Base-by-base conservation (phyloP, 1,140 invertebrate genomes). In the Akabosia matsudoensis region DNA sequence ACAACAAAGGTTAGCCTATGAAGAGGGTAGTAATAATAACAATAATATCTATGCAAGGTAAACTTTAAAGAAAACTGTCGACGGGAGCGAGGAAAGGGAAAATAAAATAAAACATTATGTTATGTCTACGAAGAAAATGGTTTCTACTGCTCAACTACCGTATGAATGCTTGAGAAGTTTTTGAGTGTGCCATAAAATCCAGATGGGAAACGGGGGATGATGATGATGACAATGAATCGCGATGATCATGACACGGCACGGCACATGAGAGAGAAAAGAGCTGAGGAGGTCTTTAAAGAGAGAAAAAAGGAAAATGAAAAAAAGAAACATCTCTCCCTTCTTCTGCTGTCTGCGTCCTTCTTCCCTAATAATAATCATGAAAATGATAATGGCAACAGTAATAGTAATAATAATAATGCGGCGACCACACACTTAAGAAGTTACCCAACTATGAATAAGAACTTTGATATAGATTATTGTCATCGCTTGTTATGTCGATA, bases 101-200 rank as follows among this genome's bases (percentile, higher is more conserved):
- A 56, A 56, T 13, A 56, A 56, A 56, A 56, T 56, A 24, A 22
- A 56, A 22, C 54, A 56, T 45, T 45, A 45, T 45, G 37, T 45
- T 45, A 45, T 56, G 54, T 10, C 54, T 56, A 24, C 22, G 54
- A 18, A 45, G 54, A 56, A 56, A 56, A 56, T 56, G 54, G 54
- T 56, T 56, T 56, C 54, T 22, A 56, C 24, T 56, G 54, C 54
- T 56, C 54, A 56, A 56, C 54, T 56, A 56, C 54, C 54, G 54
- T 56, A 56, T 56, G 54, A 56, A 56, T 56, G 54, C 54, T n/a
- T 56, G 54, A 56, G 54, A 56, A 56, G 54, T 56, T 56, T 45
- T 56, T 56, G 54, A 56, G 54, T 56, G 54, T 56, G 54, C 54
- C 54, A 56, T 56, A 56, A 56, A 56, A 56, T 56, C 54, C 54